These are phyloP conservation scores for Ormia ochracea DNA, from an alignment of 2,888 invertebrate genomes.

Conservation along the genomic window DNA sequence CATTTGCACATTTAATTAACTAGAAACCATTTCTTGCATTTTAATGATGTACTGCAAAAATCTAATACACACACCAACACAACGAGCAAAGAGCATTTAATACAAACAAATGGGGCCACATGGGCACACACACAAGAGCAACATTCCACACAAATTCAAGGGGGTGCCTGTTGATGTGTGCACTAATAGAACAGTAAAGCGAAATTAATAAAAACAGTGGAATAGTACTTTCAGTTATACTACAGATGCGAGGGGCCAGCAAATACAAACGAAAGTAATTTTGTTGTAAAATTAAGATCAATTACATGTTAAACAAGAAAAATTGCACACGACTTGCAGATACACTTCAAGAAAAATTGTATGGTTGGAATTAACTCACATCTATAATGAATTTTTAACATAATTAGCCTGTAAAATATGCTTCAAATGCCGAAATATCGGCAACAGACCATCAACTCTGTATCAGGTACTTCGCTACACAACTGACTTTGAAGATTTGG, in stretches of 20 bases:
- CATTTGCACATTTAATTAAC: background rate
- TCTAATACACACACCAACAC: background rate
- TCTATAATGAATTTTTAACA: too few species aligned
- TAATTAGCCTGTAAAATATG: too few species aligned
- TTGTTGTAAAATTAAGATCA: background rate
- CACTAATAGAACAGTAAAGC: background rate
- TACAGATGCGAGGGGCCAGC: background rate
- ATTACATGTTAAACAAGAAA: background rate
- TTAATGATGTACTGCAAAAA: background rate
- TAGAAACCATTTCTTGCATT: background rate
- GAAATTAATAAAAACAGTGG: background rate
- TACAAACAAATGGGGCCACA: too few species aligned
- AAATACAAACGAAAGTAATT: background rate
- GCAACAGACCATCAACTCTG: too few species aligned
- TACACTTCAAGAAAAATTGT: background rate
- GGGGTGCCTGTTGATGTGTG: background rate
- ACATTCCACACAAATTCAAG: too few species aligned
- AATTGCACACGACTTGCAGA: background rate
- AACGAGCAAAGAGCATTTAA: background rate
- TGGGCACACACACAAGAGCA: too few species aligned
- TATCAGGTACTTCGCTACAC: too few species aligned
- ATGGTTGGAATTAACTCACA: too few species aligned
- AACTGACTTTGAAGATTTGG: too few species aligned
- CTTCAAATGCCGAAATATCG: too few species aligned
- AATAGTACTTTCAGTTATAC: background rate